Conservation (phyloP, 2,888 invertebrate genomes). For the Melanchra persicariae region DNA sequence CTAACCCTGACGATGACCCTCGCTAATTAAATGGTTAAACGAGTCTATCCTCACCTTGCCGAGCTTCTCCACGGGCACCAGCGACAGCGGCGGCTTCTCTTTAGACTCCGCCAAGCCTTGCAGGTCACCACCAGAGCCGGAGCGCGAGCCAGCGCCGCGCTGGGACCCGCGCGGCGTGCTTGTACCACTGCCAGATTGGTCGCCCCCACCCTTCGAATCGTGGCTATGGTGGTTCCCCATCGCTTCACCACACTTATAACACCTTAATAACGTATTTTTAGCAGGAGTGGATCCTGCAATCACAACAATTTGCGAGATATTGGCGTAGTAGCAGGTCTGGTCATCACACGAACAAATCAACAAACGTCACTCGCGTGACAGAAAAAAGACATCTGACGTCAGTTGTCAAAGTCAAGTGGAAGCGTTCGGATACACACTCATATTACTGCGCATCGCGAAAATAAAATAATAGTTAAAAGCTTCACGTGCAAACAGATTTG, state of each 20-base stretch:
- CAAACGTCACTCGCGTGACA: slow-evolving; percentile 57
- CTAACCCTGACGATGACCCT: slow-evolving; percentile 70
- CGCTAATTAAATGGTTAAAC: slow-evolving; percentile 45
- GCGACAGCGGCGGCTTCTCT: slow-evolving; percentile 88
- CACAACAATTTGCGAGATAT: slow-evolving; percentile 46
- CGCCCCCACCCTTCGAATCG: slow-evolving; percentile 74
- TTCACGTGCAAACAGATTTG: background rate
- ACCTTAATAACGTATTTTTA: slow-evolving; percentile 60
- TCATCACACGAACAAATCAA: slow-evolving; percentile 55
- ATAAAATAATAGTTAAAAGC: slow-evolving; percentile 4
- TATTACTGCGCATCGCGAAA: background rate
- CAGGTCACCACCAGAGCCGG: slow-evolving; percentile 92
- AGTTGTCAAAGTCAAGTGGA: slow-evolving; percentile 56
- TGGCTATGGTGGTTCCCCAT: slow-evolving; percentile 87
- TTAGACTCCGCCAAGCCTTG: slow-evolving; percentile 91
- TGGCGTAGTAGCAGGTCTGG: slow-evolving; percentile 36
- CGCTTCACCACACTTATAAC: slow-evolving; percentile 44
- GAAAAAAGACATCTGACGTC: slow-evolving; percentile 60
- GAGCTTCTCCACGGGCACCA: slow-evolving; percentile 94
- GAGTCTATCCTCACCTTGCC: slow-evolving; percentile 91
- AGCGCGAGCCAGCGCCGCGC: slow-evolving; percentile 89
- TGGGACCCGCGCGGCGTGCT: slow-evolving; percentile 86
- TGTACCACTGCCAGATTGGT: slow-evolving; percentile 80
- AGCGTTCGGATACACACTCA: slow-evolving; percentile 41
- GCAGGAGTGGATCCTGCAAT: slow-evolving; percentile 38